Evolutionary conservation across 2,888 invertebrate species (phyloP), one percentile per base, ranked within the genome.

Genomic region (Dicyrtomina minuta): DNA sequence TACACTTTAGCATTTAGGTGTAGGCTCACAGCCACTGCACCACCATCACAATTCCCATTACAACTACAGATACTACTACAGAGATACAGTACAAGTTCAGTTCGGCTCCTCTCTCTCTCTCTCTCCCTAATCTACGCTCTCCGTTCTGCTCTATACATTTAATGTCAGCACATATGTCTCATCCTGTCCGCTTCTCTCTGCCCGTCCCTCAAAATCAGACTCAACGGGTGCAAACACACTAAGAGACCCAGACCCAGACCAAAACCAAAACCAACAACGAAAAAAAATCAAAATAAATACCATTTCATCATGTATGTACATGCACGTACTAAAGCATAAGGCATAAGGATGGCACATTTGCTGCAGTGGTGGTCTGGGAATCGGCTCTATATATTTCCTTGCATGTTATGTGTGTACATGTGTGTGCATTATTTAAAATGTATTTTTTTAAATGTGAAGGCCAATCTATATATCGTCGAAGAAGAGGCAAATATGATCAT

Each of bases 101-200:
- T 41, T 41, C 17, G n/a, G n/a, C 15, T 15, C 5, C 46, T 15
- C 46, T 46, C 17, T 8, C 46, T 46, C 17, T 15, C 46, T 46
- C 46, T 46, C 46, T 17, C 24, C 8, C 33, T 33, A 33, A 33
- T 33, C 33, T 33, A 53, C 20, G 22, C 53, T 22, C 4, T 8
- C 17, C 53, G 24, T 20, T 53, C 24, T 22, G 13, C 53, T 13
- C 24, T 53, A 13, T 22, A 22, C 24, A 13, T 22, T 22, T 22
- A 53, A 26, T 26, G 53, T 53, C 53, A 53, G 53, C 53, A 53
- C 53, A 53, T 53, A 53, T 53, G 53, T 53, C 53, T 53, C 53
- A 33, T 33, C 33, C 33, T 33, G 46, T 17, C 17, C 46, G n/a
- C 46, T 17, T 12, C n/a, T 53, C 24, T 53, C 53, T 22, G 22